Base-by-base conservation (phyloP, 2,113 vertebrate species). In the Oncorhynchus gorbuscha region DNA sequence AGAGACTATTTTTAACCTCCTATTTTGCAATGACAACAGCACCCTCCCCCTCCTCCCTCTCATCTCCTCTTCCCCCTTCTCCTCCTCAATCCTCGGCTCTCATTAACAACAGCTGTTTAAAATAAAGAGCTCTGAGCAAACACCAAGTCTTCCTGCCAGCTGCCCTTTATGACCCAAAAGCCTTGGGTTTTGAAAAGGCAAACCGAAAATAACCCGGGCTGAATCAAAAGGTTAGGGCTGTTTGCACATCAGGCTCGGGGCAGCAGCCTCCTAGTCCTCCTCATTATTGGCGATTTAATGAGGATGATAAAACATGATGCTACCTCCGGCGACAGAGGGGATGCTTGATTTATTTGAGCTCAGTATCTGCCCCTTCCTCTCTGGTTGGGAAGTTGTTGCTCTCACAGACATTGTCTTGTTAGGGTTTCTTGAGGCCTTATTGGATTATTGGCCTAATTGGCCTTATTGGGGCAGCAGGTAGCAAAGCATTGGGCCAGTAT, bases 261-360 rank as follows among this genome's bases (percentile, higher is more conserved):
- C 77, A 73, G 67, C 69, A 20, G 30, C 51, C 39, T 67, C 76
- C 48, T 59, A 69, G 72, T 62, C 22, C 49, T 73, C 80, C 67
- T 89, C 26, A 30, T 86, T 92, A 94, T 90, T 58, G 77, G 78
- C 86, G 85, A 87, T 85, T 90, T 87, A 92, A 87, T 78, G 89
- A 84, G 85, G 77, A 81, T 88, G 86, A 89, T 86, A 90, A 91
- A 90, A 89, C 74, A 82, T 83, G 76, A 82, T 78, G 77, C 82
- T 74, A 73, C 85, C 85, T 82, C 70, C 26, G 85, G 88, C 76
- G 84, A 90, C 88, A 82, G 86, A 83, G 93, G 83, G 83, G 51
- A 14, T 58, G 74, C 91, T 90, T 82, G 0, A 92, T 94, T 91
- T 85, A 88, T 94, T 87, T 84, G 79, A 77, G 85, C 79, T 68